Conservation (phyloP, 1,140 invertebrate genomes). For the Tetraneura akinire region DNA sequence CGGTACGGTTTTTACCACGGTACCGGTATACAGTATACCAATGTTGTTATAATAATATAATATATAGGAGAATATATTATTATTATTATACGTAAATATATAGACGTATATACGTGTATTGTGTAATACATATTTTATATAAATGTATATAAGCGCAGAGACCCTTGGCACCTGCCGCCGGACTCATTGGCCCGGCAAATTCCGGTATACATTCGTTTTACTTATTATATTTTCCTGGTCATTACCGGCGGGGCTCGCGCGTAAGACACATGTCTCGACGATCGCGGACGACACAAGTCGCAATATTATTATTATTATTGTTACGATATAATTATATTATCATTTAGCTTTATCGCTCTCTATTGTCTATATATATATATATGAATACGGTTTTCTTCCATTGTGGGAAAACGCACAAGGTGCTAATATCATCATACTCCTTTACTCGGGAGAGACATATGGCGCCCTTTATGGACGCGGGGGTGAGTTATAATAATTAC, state of each 20-base stretch:
- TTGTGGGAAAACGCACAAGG: constrained; percentile 49
- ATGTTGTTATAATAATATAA: not conserved
- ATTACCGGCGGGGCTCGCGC: constrained; percentile 26
- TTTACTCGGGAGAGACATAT: constrained; percentile 44
- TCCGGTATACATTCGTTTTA: constrained; percentile 23
- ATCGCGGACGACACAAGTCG: not conserved
- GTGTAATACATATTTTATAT: no score
- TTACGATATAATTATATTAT: no score
- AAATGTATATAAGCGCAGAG: not conserved
- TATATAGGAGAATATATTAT: not conserved
- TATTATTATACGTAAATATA: not conserved
- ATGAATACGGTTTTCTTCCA: not conserved
- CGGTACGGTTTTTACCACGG: not conserved
- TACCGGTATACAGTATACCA: not conserved
- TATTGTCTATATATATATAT: not conserved
- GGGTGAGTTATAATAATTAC: not conserved
- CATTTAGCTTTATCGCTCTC: no score
- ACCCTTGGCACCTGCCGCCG: constrained; percentile 41
- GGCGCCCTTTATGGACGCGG: not conserved
- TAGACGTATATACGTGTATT: no score
- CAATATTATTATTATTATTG: not conserved
- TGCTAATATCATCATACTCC: constrained; percentile 7
- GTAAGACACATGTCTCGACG: constrained; percentile 32
- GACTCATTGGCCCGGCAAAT: constrained; percentile 46
- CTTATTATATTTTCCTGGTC: not conserved